Conservation (phyloP, 2,888 invertebrate genomes). For the Drosophila tanythrix region DNA sequence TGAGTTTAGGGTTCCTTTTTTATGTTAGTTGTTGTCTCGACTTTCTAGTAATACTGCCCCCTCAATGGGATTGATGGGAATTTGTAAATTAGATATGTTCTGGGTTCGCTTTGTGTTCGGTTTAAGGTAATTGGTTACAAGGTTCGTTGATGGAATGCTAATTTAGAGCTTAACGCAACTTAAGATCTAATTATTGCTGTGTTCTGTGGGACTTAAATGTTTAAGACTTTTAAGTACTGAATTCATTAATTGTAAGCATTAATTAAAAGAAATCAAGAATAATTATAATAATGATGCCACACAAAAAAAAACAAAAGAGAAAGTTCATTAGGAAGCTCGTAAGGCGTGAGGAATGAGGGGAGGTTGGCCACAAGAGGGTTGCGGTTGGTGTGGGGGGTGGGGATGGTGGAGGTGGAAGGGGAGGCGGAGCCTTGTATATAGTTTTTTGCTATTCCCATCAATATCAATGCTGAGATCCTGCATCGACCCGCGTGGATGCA, state of each 20-base stretch:
- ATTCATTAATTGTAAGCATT: constrained; percentile 54
- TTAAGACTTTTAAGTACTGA: constrained; percentile 70
- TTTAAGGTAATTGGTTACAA: not conserved
- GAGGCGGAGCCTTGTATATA: constrained; percentile 50
- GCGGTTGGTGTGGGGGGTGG: not conserved
- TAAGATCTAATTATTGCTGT: constrained; percentile 54
- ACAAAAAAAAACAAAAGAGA: constrained; percentile 26
- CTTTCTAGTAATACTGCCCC: constrained; percentile 78
- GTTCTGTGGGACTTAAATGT: constrained; percentile 22
- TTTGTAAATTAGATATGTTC: constrained; percentile 3
- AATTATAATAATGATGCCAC: constrained; percentile 38
- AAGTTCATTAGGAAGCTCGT: constrained; percentile 35
- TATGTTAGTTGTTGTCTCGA: constrained; percentile 11
- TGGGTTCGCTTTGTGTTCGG: not conserved
- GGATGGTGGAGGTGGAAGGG: not conserved
- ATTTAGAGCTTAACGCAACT: constrained; percentile 46
- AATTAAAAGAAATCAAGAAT: constrained; percentile 56
- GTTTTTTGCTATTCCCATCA: constrained; percentile 81
- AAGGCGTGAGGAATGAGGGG: constrained; percentile 10
- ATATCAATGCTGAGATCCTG: constrained; percentile 83
- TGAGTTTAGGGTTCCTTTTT: constrained; percentile 4
- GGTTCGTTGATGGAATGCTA: constrained; percentile 58
- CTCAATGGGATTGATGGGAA: constrained; percentile 38
- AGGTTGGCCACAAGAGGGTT: constrained; percentile 9
- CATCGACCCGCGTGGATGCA: constrained; percentile 85